Percentiles rank a stretch among this genome's conserved stretches.
Evolutionary conservation across 2,113 vertebrate species (phyloP).

Genomic region (Delphinapterus leucas): DNA sequence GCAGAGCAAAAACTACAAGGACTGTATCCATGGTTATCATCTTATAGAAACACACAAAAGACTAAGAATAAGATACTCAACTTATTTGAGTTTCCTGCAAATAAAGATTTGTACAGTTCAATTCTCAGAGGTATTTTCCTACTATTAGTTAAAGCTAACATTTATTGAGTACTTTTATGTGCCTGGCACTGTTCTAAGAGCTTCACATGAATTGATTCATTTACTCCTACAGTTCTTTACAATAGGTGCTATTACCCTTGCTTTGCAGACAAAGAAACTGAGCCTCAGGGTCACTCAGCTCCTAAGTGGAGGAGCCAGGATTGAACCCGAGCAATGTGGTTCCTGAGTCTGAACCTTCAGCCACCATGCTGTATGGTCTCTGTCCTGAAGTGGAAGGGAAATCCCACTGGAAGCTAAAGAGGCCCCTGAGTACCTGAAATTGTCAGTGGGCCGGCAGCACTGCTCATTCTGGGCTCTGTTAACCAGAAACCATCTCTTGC

Average conservation of each 20-base stretch:
- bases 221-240: not conserved
- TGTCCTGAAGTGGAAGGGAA: not conserved
- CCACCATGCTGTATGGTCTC: not conserved
- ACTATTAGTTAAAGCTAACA: not conserved
- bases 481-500: not conserved
- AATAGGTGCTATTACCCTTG: not conserved
- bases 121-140: not conserved
- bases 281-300: not conserved
- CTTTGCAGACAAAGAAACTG: not conserved
- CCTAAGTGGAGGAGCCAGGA: not conserved
- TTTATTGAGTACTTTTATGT: not conserved
- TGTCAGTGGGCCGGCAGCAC: not conserved
- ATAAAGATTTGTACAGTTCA: not conserved
- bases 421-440: not conserved
- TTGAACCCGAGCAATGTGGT: not conserved
- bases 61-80: not conserved
- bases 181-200: not conserved
- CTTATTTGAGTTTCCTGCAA: not conserved
- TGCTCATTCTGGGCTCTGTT: not conserved
- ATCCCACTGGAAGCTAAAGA: not conserved
- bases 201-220: not conserved
- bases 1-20: not conserved
- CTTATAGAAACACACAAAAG: not conserved
- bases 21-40: not conserved
- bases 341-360: not conserved